phyloP scores from a whole-genome alignment of 2,888 invertebrate genomes.

The Loripinus fragilis region DNA sequence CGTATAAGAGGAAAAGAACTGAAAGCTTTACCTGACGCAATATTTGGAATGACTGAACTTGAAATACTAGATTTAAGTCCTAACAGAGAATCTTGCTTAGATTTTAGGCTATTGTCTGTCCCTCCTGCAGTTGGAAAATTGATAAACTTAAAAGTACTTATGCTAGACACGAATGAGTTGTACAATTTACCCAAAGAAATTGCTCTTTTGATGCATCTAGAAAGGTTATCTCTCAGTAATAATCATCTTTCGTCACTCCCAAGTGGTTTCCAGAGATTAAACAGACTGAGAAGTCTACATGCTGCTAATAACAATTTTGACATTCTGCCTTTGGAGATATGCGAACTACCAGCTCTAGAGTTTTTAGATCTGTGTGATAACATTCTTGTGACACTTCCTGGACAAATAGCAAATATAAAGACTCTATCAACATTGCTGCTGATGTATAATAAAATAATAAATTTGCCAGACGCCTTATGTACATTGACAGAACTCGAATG shows the following conservation, averaged over 20 bases:
- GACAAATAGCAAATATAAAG: constrained; percentile 79
- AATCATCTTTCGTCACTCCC: constrained; percentile 78
- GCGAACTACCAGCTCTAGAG: constrained; percentile 75
- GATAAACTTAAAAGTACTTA: constrained; percentile 78
- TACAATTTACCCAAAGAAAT: constrained; percentile 78
- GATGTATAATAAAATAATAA: constrained; percentile 80
- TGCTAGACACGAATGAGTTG: constrained; percentile 82
- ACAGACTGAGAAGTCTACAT: constrained; percentile 78
- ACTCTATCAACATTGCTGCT: constrained; percentile 81
- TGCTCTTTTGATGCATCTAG: constrained; percentile 75
- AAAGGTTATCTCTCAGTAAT: constrained; percentile 82
- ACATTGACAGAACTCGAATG: constrained; percentile 80
- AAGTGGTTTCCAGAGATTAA: constrained; percentile 72
- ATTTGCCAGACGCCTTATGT: constrained; percentile 81
- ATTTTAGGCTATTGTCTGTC: constrained; percentile 77
- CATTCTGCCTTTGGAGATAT: constrained; percentile 78
- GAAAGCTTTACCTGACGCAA: constrained; percentile 71
- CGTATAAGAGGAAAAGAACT: constrained; percentile 81
- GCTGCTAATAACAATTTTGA: constrained; percentile 83
- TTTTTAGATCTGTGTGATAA: constrained; percentile 84
- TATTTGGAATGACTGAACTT: constrained; percentile 80
- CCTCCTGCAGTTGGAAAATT: constrained; percentile 78
- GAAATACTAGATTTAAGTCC: constrained; percentile 83
- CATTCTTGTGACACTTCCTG: constrained; percentile 73
- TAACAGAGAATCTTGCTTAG: constrained; percentile 81